Conservation (phyloP, 2,797 vertebrate genomes). For the Hapalemur alaotrensis region DNA sequence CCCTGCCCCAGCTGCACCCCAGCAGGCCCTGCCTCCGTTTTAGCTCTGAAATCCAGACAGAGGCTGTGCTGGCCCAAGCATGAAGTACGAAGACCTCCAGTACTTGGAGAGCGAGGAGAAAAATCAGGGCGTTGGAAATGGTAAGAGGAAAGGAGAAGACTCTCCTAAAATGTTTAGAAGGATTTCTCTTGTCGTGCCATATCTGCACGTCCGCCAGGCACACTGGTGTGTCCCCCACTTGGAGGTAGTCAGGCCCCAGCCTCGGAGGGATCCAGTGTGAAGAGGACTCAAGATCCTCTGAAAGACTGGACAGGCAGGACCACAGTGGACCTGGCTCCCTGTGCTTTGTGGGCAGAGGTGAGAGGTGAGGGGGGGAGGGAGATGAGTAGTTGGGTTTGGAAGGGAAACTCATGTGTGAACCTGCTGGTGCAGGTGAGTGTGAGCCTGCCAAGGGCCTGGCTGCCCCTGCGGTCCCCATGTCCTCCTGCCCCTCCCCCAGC, state of each 20-base stretch:
- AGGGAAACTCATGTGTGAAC: not conserved
- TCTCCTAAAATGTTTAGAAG: not conserved
- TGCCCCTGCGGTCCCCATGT: not conserved
- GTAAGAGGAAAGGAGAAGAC: not conserved
- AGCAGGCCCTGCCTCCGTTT: not conserved
- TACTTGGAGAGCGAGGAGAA: not conserved
- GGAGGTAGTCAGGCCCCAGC: not conserved
- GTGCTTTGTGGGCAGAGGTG: too few relatives aligned
- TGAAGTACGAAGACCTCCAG: conserved; percentile 62
- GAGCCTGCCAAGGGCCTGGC: not conserved
- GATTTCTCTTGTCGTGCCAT: not conserved
- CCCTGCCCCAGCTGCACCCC: not conserved
- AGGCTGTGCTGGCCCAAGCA: not conserved
- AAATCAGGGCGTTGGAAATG: not conserved
- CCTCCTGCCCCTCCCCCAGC: not conserved
- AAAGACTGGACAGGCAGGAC: not conserved
- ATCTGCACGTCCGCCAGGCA: not conserved
- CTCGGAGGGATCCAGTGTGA: not conserved
- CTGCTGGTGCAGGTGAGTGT: too few relatives aligned
- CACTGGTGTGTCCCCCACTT: not conserved
- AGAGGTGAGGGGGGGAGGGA: too few relatives aligned
- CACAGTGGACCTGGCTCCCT: not conserved
- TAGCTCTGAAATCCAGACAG: not conserved
- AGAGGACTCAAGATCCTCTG: not conserved
- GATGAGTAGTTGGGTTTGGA: not conserved